Conservation (phyloP, 2,888 invertebrate species). For the Volucella inanis region DNA sequence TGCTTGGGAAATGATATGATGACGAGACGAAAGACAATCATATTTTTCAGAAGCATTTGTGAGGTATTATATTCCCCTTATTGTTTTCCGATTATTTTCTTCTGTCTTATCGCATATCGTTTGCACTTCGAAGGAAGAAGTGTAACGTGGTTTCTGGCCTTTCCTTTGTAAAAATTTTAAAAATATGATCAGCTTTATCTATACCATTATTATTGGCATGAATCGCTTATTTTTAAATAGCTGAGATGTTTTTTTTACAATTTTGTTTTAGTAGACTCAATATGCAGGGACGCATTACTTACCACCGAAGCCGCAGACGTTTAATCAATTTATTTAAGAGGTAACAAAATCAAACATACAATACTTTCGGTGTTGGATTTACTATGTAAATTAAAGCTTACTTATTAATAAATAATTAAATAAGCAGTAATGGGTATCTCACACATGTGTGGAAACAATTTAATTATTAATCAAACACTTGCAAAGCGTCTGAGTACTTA, state of each 20-base stretch:
- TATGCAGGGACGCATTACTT: conserved; percentile 60
- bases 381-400: conserved; percentile 37
- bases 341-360: conserved; percentile 46
- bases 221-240: not conserved
- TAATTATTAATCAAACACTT: conserved; percentile 58
- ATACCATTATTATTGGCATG: not conserved
- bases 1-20: too few species aligned
- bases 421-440: conserved; percentile 7
- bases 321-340: conserved; percentile 59
- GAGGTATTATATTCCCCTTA: too few species aligned
- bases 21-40: too few species aligned
- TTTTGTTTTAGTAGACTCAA: conserved; percentile 39
- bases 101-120: too few species aligned
- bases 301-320: conserved; percentile 57
- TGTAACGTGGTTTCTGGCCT: too few species aligned
- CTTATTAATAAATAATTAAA: too few species aligned
- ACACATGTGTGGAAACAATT: not conserved
- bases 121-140: too few species aligned
- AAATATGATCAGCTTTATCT: too few species aligned
- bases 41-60: too few species aligned
- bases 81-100: too few species aligned
- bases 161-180: too few species aligned
- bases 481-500: conserved; percentile 14
- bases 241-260: conserved; percentile 1
- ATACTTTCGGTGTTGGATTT: conserved; percentile 51